A percentile compares a stretch with the other conserved stretches of the same genome.
These are phyloP conservation scores for Pedicia rivosa DNA, from an alignment of 2,888 invertebrate species.

Conservation along the genomic window DNA sequence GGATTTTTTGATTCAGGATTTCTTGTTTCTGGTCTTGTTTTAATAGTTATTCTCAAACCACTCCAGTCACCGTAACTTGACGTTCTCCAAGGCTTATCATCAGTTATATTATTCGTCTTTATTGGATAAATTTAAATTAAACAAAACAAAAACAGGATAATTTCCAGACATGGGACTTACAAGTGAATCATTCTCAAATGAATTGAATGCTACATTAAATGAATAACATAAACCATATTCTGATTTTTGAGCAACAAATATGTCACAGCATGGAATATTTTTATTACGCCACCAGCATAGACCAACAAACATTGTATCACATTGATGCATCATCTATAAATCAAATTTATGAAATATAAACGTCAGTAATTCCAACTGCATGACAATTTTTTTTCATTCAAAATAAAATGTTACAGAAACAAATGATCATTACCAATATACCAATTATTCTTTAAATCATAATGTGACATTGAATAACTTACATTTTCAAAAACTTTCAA, in stretches of 20 bases:
- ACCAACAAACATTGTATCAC: constrained; percentile 26
- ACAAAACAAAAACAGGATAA: too few relatives aligned
- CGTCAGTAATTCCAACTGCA: too few relatives aligned
- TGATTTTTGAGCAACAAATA: constrained; percentile 29
- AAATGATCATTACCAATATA: too few relatives aligned
- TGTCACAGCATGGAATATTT: constrained; percentile 28
- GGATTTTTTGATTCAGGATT: too few relatives aligned
- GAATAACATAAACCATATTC: constrained; percentile 32
- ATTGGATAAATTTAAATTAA: too few relatives aligned
- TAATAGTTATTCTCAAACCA: constrained; percentile 18
- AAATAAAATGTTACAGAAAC: too few relatives aligned
- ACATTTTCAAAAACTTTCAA: constrained; percentile 15
- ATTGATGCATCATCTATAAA: constrained; percentile 16
- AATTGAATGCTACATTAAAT: constrained; percentile 29
- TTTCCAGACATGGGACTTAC: too few relatives aligned
- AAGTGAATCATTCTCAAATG: not conserved
- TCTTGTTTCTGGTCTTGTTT: too few relatives aligned
- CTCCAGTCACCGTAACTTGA: constrained; percentile 21
- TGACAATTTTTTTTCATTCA: not conserved
- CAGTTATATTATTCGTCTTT: not conserved
- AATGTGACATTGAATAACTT: not conserved
- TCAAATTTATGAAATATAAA: too few relatives aligned
- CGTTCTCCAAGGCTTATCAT: constrained; percentile 15
- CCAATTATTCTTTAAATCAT: too few relatives aligned
- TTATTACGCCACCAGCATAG: constrained; percentile 29